Percentiles rank a stretch among this genome's conserved stretches.
Conservation (phyloP, 1,140 invertebrate species). For the Cotesia glomerata region DNA sequence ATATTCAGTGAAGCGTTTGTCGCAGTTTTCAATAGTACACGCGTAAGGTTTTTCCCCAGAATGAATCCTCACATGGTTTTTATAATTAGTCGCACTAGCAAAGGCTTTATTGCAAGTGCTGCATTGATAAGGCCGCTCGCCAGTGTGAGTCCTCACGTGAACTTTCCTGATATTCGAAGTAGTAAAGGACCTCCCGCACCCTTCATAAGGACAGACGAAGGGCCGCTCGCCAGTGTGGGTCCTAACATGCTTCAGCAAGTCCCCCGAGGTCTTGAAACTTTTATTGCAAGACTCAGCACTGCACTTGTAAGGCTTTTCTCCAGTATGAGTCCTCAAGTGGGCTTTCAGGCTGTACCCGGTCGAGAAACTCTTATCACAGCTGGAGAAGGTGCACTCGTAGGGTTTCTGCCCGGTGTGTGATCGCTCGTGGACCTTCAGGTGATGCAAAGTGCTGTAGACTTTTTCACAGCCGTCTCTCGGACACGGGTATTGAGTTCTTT, state of each 20-base stretch:
- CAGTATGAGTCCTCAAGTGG: conserved; percentile 73
- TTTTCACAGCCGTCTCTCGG: conserved; percentile 64
- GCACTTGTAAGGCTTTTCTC: conserved; percentile 74
- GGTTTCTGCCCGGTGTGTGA: conserved; percentile 71
- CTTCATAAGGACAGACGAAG: conserved; percentile 70
- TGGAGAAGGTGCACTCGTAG: conserved; percentile 66
- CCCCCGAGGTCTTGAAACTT: conserved; percentile 73
- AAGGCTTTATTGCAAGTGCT: conserved; percentile 69
- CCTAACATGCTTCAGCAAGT: conserved; percentile 73
- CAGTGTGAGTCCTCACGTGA: conserved; percentile 68
- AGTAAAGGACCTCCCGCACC: conserved; percentile 74
- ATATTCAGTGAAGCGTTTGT: conserved; percentile 76
- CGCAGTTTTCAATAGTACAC: conserved; percentile 70
- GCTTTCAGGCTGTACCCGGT: conserved; percentile 74
- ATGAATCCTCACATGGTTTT: conserved; percentile 71
- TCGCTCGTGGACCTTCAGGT: conserved; percentile 70
- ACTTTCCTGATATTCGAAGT: conserved; percentile 77
- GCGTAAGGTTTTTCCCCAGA: conserved; percentile 68
- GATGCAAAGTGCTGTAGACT: conserved; percentile 66
- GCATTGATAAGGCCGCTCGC: conserved; percentile 72
- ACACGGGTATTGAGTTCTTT: conserved; percentile 55
- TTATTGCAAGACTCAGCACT: conserved; percentile 67
- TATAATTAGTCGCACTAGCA: conserved; percentile 75
- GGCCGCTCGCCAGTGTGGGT: conserved; percentile 76
- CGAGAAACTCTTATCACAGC: conserved; percentile 72